Evolutionary conservation across 2,888 invertebrate species (phyloP), one percentile per base, ranked within the genome.

Genomic region (Callosobruchus maculatus): DNA sequence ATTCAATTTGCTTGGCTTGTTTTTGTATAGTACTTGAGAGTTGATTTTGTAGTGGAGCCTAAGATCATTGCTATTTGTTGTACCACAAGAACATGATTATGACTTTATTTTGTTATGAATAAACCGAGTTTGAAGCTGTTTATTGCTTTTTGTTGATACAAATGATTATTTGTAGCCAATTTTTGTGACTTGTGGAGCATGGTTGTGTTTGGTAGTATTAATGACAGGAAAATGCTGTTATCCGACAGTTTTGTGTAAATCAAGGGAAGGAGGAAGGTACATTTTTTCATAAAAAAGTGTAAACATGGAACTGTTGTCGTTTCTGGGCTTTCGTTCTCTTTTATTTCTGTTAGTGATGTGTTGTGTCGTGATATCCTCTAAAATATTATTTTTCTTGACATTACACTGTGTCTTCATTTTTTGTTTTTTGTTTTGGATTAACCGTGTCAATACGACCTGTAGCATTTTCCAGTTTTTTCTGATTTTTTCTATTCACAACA

Each of bases 201-300:
- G 86, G 84, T 85, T 85, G 84, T 85, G 80, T 84, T 72, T 71
- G 21, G 85, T 85, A 85, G 84, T 83, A 84, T 83, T 21, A 9
- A 21, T 68, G 22, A 80, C 78, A 67, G 82, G 81, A 84, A 83
- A 85, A 81, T 86, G 86, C 86, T 86, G 86, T 86, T 80, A 81
- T 82, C 86, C 85, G 84, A 85, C 84, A 82, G 83, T 83, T 78
- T 72, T 77, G 71, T 75, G 76, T 76, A 77, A 81, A 82, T 84
- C 84, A 86, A 87, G 86, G 87, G 87, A 87, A 87, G 86, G 87
- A 87, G 87, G 87, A 87, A 85, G 85, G 86, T 85, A 71, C 20
- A 26, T 13, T 49, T 49, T 49, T 49, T 26, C 9, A 71, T 18
- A 30, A 31, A 68, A 68, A 68, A n/a, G 22, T 21, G 0, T 49